Percentiles rank a stretch among this genome's conserved stretches.
Conservation (phyloP, 2,888 invertebrate genomes). For the Lampropteryx suffumata region DNA sequence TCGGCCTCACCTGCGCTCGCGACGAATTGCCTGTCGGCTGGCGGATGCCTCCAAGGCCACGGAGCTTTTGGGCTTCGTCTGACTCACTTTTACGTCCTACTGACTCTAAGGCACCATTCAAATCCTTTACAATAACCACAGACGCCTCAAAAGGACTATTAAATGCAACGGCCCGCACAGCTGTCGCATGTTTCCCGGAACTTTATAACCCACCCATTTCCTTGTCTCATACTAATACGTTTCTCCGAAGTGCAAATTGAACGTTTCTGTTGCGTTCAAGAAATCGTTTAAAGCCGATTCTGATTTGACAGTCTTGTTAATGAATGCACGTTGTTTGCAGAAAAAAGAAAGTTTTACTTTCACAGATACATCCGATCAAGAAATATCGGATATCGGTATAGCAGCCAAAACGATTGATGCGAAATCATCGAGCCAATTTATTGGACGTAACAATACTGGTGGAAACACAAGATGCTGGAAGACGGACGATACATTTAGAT, state of each 20-base stretch:
- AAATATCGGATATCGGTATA: slow-evolving; percentile 40
- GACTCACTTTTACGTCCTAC: slow-evolving; percentile 27
- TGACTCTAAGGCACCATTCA: slow-evolving; percentile 30
- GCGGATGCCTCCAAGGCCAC: slow-evolving; percentile 65
- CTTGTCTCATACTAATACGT: slow-evolving; percentile 23
- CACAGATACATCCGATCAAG: slow-evolving; percentile 49
- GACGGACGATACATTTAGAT: not conserved
- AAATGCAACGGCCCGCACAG: slow-evolving; percentile 26
- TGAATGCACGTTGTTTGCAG: slow-evolving; percentile 53
- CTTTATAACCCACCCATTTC: slow-evolving; percentile 30
- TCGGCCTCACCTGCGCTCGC: slow-evolving; percentile 66
- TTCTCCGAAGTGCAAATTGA: slow-evolving; percentile 29
- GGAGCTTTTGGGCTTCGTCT: slow-evolving; percentile 49
- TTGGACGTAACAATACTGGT: slow-evolving; percentile 26
- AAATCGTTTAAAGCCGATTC: slow-evolving; percentile 35
- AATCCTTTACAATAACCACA: slow-evolving; percentile 21
- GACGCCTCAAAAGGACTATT: slow-evolving; percentile 22
- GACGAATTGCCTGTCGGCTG: slow-evolving; percentile 49
- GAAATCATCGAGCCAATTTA: slow-evolving; percentile 36
- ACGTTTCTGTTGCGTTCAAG: slow-evolving; percentile 29
- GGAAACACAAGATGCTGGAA: slow-evolving; percentile 5
- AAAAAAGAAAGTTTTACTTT: slow-evolving; percentile 65
- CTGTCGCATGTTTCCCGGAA: slow-evolving; percentile 32
- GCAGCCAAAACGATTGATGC: slow-evolving; percentile 38
- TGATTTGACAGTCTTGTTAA: slow-evolving; percentile 44